Percentiles rank a stretch among this genome's conserved stretches.
These are phyloP conservation scores for Zonotrichia leucophrys DNA, from an alignment of 2,113 vertebrate genomes.

Conservation along the genomic window DNA sequence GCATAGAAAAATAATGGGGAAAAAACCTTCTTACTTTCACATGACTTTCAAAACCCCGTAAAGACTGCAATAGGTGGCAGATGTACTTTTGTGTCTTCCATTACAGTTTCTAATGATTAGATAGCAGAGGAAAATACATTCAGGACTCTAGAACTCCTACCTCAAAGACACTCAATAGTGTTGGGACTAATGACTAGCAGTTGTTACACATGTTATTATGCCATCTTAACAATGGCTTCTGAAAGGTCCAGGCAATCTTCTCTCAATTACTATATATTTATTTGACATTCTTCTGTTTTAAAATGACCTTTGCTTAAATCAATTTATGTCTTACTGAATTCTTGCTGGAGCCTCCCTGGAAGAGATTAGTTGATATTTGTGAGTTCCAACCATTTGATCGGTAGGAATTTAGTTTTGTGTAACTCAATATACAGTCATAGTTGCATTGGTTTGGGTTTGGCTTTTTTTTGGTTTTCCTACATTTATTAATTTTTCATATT, in stretches of 20 bases:
- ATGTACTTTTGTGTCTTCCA: not conserved
- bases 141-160: not conserved
- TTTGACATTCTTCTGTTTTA: not conserved
- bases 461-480: not conserved
- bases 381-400: not conserved
- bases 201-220: not conserved
- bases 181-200: not conserved
- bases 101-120: not conserved
- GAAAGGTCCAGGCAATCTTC: not conserved
- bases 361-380: not conserved
- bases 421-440: not conserved
- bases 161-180: not conserved
- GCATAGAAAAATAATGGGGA: not conserved
- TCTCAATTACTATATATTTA: not conserved
- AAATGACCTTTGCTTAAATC: not conserved
- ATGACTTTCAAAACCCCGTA: not conserved
- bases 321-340: not conserved
- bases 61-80: not conserved
- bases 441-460: not conserved
- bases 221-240: not conserved
- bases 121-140: rapidly evolving
- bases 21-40: not conserved
- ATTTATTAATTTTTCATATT: not conserved
- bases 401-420: not conserved
- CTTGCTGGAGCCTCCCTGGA: not conserved